Evolutionary conservation across 2,113 vertebrate genomes (phyloP), one percentile per base, ranked within the genome.

Genomic region (Electrona antarctica): DNA sequence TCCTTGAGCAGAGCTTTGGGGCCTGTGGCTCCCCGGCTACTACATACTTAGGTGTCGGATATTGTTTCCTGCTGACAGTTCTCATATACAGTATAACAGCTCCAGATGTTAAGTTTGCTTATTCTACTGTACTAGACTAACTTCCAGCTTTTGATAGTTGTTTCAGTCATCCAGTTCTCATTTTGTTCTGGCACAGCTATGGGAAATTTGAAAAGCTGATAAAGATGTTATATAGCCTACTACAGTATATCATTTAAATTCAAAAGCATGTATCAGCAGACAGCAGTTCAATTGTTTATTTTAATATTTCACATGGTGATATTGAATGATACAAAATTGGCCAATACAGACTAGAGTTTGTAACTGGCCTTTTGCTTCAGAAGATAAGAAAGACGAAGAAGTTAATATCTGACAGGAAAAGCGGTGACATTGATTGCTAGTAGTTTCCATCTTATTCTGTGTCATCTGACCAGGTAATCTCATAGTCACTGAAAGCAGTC

Each of bases 391-490:
- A 33, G 29, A 33, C n/a, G n/a, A n/a, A n/a, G n/a, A n/a, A n/a
- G n/a, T n/a, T n/a, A n/a, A n/a, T n/a, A n/a, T n/a, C n/a, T n/a
- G n/a, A n/a, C n/a, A n/a, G n/a, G n/a, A n/a, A n/a, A n/a, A n/a
- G n/a, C 71, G 55, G 69, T 55, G 6, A 64, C 4, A 71, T 41
- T 3, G 59, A 46, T 29, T 15, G 6, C 11, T 21, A 21, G 15
- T 6, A 41, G 3, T 67, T 62, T 48, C 41, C 0, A 41, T 13
- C 56, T 29, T 82, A 93, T 89, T 95, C 94, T 82, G 89, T 94
- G 69, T 95, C 93, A 74, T 96, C 94, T 48, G 94, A 95, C 93
- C 95, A 96, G 21, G 91, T 93, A 76, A 97, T 90, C 64, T 96
- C 93, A 85, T 96, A 97, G 83, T 92, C 91, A 49, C 87, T 87